Percentiles rank a stretch among this genome's conserved stretches.
These are phyloP conservation scores for Drosophila grimshawi DNA, from an alignment of 1,140 invertebrate genomes.

Conservation along the genomic window DNA sequence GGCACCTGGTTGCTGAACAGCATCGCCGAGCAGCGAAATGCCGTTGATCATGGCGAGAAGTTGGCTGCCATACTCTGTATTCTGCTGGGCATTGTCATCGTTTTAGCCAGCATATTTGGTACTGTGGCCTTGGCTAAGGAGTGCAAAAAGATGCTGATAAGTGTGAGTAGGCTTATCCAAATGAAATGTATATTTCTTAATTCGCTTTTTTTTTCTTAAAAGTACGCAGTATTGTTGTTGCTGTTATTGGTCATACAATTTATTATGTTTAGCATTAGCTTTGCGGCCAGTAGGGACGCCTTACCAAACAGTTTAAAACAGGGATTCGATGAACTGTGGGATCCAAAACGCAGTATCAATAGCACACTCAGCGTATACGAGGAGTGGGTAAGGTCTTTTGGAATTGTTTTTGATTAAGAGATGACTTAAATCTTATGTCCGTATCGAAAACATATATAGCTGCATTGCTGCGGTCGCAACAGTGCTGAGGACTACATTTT, in stretches of 20 bases:
- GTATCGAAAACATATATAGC: slow-evolving; percentile 27
- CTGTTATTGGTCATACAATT: slow-evolving; percentile 71
- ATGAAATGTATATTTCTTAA: neutral
- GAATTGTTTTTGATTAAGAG: neutral
- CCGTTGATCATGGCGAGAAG: slow-evolving; percentile 64
- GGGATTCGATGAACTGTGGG: slow-evolving; percentile 78
- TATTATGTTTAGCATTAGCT: slow-evolving; percentile 73
- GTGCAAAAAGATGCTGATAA: slow-evolving; percentile 63
- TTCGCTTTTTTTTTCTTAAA: neutral
- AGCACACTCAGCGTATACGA: slow-evolving; percentile 64
- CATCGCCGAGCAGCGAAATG: slow-evolving; percentile 33
- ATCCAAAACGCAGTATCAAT: slow-evolving; percentile 43
- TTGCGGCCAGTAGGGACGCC: slow-evolving; percentile 54
- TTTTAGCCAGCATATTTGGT: slow-evolving; percentile 63
- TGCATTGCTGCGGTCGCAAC: slow-evolving; percentile 76
- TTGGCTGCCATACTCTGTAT: slow-evolving; percentile 62
- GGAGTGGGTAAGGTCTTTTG: slow-evolving; percentile 64
- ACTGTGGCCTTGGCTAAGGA: slow-evolving; percentile 53
- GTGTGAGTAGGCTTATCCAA: slow-evolving; percentile 43
- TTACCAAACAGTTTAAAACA: slow-evolving; percentile 56
- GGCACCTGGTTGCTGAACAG: slow-evolving; percentile 72
- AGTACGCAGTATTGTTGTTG: slow-evolving; percentile 75
- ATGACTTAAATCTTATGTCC: neutral
- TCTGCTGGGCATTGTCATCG: slow-evolving; percentile 65
- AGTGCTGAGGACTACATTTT: slow-evolving; percentile 72